These are phyloP conservation scores for Mythimna pallens DNA, from an alignment of 2,888 invertebrate species.

Conservation along the genomic window DNA sequence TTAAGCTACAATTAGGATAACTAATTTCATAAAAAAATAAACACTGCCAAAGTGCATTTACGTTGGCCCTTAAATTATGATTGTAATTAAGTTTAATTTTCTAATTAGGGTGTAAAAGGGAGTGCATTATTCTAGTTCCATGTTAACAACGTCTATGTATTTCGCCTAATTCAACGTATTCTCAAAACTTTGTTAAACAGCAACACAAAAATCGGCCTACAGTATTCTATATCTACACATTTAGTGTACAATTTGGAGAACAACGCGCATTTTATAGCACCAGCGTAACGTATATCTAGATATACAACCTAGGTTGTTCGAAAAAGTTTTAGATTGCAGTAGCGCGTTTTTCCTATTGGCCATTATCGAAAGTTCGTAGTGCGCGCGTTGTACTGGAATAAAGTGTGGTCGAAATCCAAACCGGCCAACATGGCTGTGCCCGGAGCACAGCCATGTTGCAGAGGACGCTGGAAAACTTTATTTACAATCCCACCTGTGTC, in stretches of 20 bases:
- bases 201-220: neutral
- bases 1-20: too few species aligned
- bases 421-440: conserved; percentile 11
- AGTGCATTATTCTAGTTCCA: too few species aligned
- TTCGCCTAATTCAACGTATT: neutral
- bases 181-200: neutral
- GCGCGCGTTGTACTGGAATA: conserved; percentile 40
- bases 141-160: neutral
- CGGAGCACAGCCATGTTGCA: too few species aligned
- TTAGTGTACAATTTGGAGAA: neutral
- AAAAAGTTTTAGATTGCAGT: conserved; percentile 26
- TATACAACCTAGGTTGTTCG: conserved; percentile 1
- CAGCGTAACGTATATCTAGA: conserved; percentile 10
- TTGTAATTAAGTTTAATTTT: too few species aligned
- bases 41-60: too few species aligned
- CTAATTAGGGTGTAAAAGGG: too few species aligned
- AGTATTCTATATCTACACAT: conserved; percentile 6
- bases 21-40: too few species aligned
- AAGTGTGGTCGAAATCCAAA: conserved; percentile 39
- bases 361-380: conserved; percentile 38
- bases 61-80: too few species aligned
- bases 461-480: conserved; percentile 61
- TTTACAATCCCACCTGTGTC: conserved; percentile 62
- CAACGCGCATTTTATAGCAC: conserved; percentile 6
- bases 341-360: conserved; percentile 35